These are phyloP conservation scores for Aleiodes leptofemur DNA, from an alignment of 2,888 invertebrate species.

Conservation along the genomic window DNA sequence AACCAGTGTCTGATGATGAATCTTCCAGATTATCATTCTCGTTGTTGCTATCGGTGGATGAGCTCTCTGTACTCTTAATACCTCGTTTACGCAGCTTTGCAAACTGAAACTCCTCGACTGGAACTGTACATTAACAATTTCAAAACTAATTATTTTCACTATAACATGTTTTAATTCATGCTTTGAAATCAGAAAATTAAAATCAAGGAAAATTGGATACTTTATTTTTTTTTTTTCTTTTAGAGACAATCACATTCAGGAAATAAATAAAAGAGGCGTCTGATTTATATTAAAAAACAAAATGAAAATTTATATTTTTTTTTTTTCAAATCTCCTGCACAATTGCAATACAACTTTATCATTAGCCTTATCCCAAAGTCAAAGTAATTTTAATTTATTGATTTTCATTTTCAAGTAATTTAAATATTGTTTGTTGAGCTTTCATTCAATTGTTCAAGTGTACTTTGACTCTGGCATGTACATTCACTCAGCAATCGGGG, in stretches of 20 bases:
- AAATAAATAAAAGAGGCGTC: conserved; percentile 39
- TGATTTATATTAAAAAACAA: conserved; percentile 49
- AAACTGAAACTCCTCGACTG: conserved; percentile 74
- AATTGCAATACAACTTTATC: conserved; percentile 48
- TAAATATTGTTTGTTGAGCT: conserved; percentile 31
- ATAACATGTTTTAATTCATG: conserved; percentile 10
- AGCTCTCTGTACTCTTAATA: conserved; percentile 73
- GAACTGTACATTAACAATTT: conserved; percentile 66
- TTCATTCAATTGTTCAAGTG: conserved; percentile 39
- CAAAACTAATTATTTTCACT: conserved; percentile 25
- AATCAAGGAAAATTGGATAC: background rate
- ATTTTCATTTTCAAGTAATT: background rate
- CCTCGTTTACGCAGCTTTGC: conserved; percentile 71
- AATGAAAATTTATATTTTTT: conserved; percentile 59
- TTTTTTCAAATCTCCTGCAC: conserved; percentile 42
- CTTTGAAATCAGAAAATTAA: background rate
- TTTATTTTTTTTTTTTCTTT: background rate
- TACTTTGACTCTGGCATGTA: conserved; percentile 62
- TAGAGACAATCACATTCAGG: conserved; percentile 20
- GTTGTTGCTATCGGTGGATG: conserved; percentile 73
- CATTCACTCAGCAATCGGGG: conserved; percentile 47
- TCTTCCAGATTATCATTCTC: conserved; percentile 72
- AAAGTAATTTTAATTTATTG: conserved; percentile 3
- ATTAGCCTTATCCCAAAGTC: conserved; percentile 58
- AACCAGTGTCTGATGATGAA: conserved; percentile 71